These are phyloP conservation scores for Dufourea novaeangliae DNA, from an alignment of 1,140 invertebrate species.

Conservation along the genomic window DNA sequence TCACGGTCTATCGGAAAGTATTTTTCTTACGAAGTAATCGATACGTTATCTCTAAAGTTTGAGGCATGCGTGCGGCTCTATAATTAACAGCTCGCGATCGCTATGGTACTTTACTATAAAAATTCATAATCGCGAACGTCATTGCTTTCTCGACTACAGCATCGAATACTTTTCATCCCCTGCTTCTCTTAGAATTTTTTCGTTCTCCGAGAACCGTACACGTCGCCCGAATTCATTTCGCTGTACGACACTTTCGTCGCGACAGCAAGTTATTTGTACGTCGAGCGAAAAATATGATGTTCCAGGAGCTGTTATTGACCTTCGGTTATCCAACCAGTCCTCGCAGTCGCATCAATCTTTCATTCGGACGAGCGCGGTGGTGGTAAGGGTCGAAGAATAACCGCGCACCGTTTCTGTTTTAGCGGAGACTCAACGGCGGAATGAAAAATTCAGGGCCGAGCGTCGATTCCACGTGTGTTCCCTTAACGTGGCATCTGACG, in stretches of 20 bases:
- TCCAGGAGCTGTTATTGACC: not conserved
- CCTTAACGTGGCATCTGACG: slow-evolving; percentile 34
- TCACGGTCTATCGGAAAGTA: not conserved
- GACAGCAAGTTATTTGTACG: not conserved
- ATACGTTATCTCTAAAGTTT: not conserved
- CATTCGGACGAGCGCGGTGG: not conserved
- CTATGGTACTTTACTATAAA: too few species aligned
- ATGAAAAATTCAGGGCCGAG: slow-evolving; percentile 28
- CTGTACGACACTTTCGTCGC: too few species aligned
- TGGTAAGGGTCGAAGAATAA: not conserved
- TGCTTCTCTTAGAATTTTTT: too few species aligned
- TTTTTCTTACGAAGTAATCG: not conserved
- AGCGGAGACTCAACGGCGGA: not conserved
- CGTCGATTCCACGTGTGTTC: slow-evolving; percentile 7
- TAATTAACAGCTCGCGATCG: not conserved
- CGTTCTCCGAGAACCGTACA: too few species aligned
- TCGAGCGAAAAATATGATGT: not conserved
- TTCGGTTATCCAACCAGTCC: not conserved
- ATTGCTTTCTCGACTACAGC: too few species aligned
- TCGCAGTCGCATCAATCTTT: not conserved
- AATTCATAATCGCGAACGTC: too few species aligned
- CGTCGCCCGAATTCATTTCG: too few species aligned
- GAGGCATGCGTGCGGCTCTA: not conserved
- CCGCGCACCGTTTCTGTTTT: not conserved
- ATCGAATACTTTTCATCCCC: too few species aligned